Base-by-base conservation (phyloP, 37 sponge, comb jelly and placozoan species). In the Hormiphora californensis region DNA sequence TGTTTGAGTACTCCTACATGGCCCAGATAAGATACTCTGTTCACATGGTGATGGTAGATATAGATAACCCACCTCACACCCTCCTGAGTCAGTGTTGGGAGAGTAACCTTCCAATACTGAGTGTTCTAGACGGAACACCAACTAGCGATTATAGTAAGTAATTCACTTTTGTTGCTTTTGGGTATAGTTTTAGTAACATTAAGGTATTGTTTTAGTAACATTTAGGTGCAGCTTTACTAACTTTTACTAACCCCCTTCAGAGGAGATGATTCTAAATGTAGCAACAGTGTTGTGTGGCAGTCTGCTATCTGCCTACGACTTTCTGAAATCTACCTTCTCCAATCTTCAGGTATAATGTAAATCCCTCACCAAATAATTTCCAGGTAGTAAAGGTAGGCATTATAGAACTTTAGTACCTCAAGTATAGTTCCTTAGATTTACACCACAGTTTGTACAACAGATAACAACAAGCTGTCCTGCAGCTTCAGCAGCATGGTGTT, bases 21-120 rank as follows among this genome's bases (percentile, higher is more conserved):
- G 67, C 67, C 12, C 67, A 65, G 36, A 33, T 65, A 4, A 36
- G 67, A 17, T 65, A 65, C 67, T 36, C 67, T 3, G 67, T 65
- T 33, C 67, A 65, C 67, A 65, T 65, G 67, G 67, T 65, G 38
- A 65, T 65, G 67, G 67, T 65, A 7, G 67, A 65, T 38, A 65
- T 65, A 65, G 67, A 65, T 38, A 65, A 65, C 67, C 67, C 67
- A 1, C 67, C 67, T 5, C 67, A 65, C 67, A 65, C 67, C 28
- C 28, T 65, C 21, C 37, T 65, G 37, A 36, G 38, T 1, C 67
- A 65, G 37, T 65, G 67, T 17, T 65, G 67, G 67, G 67, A 65
- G 19, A 65, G 37, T 19, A 34, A 2, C 8, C 67, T 65, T 1
- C 67, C 67, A 4, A 38, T 65, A 28, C 28, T 65, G 34, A 34